A percentile compares a stretch with the other conserved stretches of the same genome.
Conservation (phyloP, 2,888 invertebrate genomes). For the Leptothorax acervorum region DNA sequence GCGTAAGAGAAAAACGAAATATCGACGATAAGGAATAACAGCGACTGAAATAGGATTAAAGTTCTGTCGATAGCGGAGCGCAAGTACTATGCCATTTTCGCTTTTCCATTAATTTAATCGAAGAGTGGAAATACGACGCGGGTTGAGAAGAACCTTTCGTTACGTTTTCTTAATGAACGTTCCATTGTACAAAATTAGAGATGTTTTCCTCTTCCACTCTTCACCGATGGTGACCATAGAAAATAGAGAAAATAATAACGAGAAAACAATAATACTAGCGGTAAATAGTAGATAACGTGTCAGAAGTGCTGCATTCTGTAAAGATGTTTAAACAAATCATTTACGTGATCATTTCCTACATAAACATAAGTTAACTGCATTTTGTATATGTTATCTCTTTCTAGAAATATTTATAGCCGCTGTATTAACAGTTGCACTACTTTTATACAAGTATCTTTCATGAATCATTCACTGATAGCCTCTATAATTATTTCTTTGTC, state of each 20-base stretch:
- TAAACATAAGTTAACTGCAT: constrained; percentile 49
- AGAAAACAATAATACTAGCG: constrained; percentile 71
- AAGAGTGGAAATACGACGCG: constrained; percentile 73
- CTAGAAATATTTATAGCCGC: constrained; percentile 41
- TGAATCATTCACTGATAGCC: constrained; percentile 46
- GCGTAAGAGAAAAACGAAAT: constrained; percentile 38
- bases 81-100: constrained; percentile 71
- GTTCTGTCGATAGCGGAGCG: constrained; percentile 41
- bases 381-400: constrained; percentile 59
- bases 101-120: constrained; percentile 65
- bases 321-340: constrained; percentile 65
- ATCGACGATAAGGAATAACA: constrained; percentile 35
- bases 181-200: constrained; percentile 74
- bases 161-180: constrained; percentile 62
- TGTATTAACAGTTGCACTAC: constrained; percentile 41
- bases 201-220: constrained; percentile 74
- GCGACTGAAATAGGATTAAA: constrained; percentile 57
- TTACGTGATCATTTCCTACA: constrained; percentile 58
- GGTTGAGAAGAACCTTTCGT: constrained; percentile 57
- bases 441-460: constrained; percentile 49
- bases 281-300: constrained; percentile 72
- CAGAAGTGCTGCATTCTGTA: constrained; percentile 78
- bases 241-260: constrained; percentile 72
- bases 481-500: constrained; percentile 51
- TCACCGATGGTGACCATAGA: constrained; percentile 70